These are phyloP conservation scores for Ammospiza nelsoni DNA, from an alignment of 2,113 vertebrate species.

Conservation along the genomic window DNA sequence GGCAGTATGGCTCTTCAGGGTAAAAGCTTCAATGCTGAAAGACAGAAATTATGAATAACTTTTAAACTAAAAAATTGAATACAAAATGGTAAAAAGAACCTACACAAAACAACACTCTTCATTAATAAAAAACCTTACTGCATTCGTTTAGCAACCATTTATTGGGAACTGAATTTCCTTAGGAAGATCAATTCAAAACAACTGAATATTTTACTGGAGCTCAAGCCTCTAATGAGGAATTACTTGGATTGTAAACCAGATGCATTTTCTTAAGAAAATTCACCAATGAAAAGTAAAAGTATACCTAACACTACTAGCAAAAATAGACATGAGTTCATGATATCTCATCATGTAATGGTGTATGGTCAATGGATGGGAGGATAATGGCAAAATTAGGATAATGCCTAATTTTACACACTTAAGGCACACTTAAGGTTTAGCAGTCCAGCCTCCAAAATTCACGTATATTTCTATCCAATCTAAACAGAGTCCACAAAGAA, in stretches of 20 bases:
- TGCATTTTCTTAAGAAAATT: neutral
- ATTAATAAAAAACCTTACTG: neutral
- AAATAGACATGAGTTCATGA: neutral
- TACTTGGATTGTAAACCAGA: neutral
- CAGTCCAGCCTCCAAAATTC: neutral
- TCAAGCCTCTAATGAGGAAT: neutral
- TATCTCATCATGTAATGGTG: neutral
- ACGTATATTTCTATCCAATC: neutral
- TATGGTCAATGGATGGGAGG: neutral
- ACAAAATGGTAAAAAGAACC: neutral
- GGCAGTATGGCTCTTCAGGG: neutral
- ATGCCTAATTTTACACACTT: neutral
- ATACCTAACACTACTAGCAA: neutral
- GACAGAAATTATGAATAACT: neutral
- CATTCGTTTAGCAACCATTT: neutral
- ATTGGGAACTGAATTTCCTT: neutral
- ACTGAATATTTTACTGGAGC: neutral
- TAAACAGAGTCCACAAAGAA: neutral
- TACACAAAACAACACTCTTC: neutral
- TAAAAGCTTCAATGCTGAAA: neutral
- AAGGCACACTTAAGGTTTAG: neutral
- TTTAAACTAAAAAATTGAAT: neutral
- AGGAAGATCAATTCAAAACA: neutral
- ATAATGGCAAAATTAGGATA: neutral
- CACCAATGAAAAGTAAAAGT: neutral